Evolutionary conservation across 2,797 vertebrate species (phyloP).

Genomic region (Manis javanica): DNA sequence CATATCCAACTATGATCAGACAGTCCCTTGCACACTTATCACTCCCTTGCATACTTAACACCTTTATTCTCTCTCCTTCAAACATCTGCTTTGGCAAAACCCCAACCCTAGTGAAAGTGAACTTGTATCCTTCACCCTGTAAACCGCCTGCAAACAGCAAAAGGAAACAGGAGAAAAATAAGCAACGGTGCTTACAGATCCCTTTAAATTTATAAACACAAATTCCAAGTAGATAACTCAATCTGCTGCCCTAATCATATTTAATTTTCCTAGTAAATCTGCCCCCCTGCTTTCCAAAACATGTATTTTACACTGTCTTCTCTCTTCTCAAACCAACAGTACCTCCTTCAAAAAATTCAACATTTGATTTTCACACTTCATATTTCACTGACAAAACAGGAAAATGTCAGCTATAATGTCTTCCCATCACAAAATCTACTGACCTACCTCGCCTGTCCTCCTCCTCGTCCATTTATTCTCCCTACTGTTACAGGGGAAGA

Average conservation of each 20-base stretch:
- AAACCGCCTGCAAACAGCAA: background rate
- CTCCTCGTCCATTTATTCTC: background rate
- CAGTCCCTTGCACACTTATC: background rate
- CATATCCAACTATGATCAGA: background rate
- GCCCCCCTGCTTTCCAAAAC: background rate
- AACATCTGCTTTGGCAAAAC: background rate
- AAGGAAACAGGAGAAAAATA: background rate
- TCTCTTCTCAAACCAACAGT: slow-evolving; percentile 45
- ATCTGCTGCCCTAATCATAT: background rate
- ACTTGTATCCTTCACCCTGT: background rate
- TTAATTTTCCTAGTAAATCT: background rate
- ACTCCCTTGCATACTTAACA: background rate
- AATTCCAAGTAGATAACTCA: background rate
- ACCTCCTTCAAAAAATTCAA: slow-evolving; percentile 2
- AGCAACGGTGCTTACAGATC: background rate
- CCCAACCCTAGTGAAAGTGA: slow-evolving; percentile 7
- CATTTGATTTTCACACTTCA: slow-evolving; percentile 8
- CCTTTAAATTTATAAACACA: slow-evolving; percentile 39
- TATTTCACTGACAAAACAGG: slow-evolving; percentile 47
- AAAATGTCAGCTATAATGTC: background rate
- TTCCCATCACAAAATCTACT: background rate
- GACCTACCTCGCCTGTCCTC: background rate
- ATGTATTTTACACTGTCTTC: background rate
- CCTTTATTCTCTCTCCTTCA: slow-evolving; percentile 4
- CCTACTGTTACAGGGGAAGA: background rate